These are phyloP conservation scores for Cheilosia impressa DNA, from an alignment of 2,888 invertebrate species.

Conservation along the genomic window DNA sequence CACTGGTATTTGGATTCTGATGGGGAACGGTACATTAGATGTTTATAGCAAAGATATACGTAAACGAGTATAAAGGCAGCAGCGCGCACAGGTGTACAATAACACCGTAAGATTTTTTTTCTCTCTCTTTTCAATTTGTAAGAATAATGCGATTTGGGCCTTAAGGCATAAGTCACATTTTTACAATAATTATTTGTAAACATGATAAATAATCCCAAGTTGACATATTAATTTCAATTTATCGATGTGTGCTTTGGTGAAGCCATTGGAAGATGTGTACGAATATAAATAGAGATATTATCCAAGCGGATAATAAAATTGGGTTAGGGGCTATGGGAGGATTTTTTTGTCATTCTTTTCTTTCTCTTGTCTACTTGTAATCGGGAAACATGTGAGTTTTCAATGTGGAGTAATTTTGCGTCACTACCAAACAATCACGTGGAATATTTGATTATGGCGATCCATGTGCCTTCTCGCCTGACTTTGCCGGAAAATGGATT, in stretches of 20 bases:
- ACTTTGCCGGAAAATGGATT: too few relatives aligned
- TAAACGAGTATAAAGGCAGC: constrained; percentile 1
- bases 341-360: background rate
- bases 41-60: background rate
- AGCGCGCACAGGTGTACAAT: constrained; percentile 58
- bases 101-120: constrained; percentile 26
- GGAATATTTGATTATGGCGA: too few relatives aligned
- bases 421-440: too few relatives aligned
- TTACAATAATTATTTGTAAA: constrained; percentile 61
- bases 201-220: constrained; percentile 54
- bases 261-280: background rate
- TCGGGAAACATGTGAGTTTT: too few relatives aligned
- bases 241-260: constrained; percentile 14
- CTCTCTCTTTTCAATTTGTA: background rate
- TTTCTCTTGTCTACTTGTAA: too few relatives aligned
- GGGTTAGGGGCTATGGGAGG: background rate
- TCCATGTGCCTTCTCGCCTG: too few relatives aligned
- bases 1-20: background rate
- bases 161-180: constrained; percentile 18
- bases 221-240: constrained; percentile 67
- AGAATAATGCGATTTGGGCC: constrained; percentile 44
- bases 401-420: too few relatives aligned
- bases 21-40: constrained; percentile 44
- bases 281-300: constrained; percentile 10
- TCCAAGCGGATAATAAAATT: constrained; percentile 2